Conservation (phyloP, 2,888 invertebrate species). For the Drosophila melanosoma region DNA sequence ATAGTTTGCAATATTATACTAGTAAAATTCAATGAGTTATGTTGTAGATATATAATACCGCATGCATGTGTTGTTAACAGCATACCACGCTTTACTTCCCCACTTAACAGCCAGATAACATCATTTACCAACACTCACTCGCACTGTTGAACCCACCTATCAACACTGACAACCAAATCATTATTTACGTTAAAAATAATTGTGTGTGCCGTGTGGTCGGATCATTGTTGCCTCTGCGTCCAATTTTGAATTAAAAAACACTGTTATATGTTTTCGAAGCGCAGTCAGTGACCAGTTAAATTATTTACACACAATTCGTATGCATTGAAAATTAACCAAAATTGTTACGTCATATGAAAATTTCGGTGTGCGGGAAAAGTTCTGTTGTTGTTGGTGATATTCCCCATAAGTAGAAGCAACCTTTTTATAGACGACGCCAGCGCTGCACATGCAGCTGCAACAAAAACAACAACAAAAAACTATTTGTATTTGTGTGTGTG, state of each 20-base stretch:
- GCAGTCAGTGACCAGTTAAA: constrained; percentile 5
- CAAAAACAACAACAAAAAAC: constrained; percentile 3
- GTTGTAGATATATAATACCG: neutral
- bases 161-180: constrained; percentile 45
- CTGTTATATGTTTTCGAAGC: constrained; percentile 34
- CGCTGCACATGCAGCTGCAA: constrained; percentile 33
- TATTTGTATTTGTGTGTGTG: constrained; percentile 1
- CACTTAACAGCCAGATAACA: constrained; percentile 19
- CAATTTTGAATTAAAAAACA: constrained; percentile 42
- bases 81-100: constrained; percentile 4
- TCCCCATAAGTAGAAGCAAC: constrained; percentile 12
- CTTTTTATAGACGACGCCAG: constrained; percentile 34
- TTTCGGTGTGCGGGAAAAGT: constrained; percentile 47
- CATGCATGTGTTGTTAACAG: neutral
- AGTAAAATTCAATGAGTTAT: neutral
- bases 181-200: constrained; percentile 61
- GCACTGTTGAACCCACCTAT: constrained; percentile 20
- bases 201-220: constrained; percentile 44
- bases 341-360: constrained; percentile 63
- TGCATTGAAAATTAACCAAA: constrained; percentile 23
- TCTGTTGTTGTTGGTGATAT: constrained; percentile 24
- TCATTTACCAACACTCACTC: constrained; percentile 27
- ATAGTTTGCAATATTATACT: neutral
- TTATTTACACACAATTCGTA: constrained; percentile 6
- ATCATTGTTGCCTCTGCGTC: constrained; percentile 27